These are phyloP conservation scores for Anolis apletophallus DNA, from an alignment of 2,797 vertebrate species.

Conservation along the genomic window DNA sequence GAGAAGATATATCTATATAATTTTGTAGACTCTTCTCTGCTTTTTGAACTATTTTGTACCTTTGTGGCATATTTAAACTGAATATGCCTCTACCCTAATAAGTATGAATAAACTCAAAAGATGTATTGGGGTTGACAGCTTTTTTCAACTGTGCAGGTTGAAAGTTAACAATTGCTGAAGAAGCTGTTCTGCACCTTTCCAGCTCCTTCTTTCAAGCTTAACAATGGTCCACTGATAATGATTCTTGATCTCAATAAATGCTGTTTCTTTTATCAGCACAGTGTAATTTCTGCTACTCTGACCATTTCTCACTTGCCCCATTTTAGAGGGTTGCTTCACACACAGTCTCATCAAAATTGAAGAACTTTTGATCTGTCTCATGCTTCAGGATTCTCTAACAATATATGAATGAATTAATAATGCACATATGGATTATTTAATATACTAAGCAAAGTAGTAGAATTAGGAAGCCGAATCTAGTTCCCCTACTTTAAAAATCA, in stretches of 20 bases:
- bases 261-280: constrained; percentile 5
- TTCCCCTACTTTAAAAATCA: constrained; percentile 52
- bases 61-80: constrained; percentile 28
- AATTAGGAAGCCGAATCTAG: constrained; percentile 26
- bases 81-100: constrained; percentile 4
- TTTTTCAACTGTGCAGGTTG: neutral
- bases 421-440: constrained; percentile 52
- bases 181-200: neutral
- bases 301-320: constrained; percentile 25
- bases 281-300: constrained; percentile 26
- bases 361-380: constrained; percentile 31
- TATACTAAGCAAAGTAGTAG: constrained; percentile 48
- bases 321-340: constrained; percentile 10
- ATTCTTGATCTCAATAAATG: constrained; percentile 29
- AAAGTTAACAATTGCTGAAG: neutral
- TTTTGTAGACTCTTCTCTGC: constrained; percentile 12
- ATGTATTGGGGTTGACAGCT: rapidly evolving
- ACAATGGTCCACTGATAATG: neutral
- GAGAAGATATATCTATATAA: neutral
- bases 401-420: constrained; percentile 13
- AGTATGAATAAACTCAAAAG: constrained; percentile 14
- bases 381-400: constrained; percentile 9
- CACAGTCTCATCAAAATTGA: neutral
- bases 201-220: neutral
- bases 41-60: constrained; percentile 17